phyloP scores from a whole-genome alignment of 1,140 invertebrate species.

The Heliothis subflexa region DNA sequence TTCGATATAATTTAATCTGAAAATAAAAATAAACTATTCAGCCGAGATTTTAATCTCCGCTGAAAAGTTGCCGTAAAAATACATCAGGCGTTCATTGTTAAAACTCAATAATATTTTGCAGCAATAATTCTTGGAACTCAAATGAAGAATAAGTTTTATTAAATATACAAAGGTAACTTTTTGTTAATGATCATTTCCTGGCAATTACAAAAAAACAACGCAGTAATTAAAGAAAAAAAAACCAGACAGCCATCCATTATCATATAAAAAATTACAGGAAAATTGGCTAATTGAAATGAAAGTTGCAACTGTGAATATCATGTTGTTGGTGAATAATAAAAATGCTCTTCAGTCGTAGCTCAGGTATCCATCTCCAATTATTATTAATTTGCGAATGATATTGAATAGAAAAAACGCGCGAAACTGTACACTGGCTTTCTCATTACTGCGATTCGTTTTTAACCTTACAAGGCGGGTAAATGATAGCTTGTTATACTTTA shows the following conservation, averaged over 20 bases:
- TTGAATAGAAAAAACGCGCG: conserved; percentile 51
- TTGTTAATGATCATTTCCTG: too few species aligned
- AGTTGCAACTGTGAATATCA: conserved; percentile 38
- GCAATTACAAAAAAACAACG: not conserved
- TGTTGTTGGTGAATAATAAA: conserved; percentile 39
- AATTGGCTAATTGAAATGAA: conserved; percentile 32
- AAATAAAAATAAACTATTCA: too few species aligned
- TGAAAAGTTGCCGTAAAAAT: not conserved
- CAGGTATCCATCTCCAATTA: conserved; percentile 60
- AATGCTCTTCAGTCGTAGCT: conserved; percentile 43
- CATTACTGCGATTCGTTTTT: conserved; percentile 53
- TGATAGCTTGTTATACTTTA: conserved; percentile 67
- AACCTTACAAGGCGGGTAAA: conserved; percentile 31
- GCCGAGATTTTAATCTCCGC: too few species aligned
- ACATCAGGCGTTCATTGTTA: not conserved
- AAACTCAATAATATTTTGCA: not conserved
- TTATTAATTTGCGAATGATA: conserved; percentile 60
- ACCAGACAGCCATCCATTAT: not conserved
- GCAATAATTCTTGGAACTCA: too few species aligned
- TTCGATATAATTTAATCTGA: too few species aligned
- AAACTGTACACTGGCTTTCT: conserved; percentile 52
- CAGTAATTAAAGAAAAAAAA: not conserved
- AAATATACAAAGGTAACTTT: too few species aligned
- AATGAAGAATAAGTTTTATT: too few species aligned
- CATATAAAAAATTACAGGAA: not conserved